Conservation (phyloP, 2,113 vertebrate genomes). For the Probosciger aterrimus region DNA sequence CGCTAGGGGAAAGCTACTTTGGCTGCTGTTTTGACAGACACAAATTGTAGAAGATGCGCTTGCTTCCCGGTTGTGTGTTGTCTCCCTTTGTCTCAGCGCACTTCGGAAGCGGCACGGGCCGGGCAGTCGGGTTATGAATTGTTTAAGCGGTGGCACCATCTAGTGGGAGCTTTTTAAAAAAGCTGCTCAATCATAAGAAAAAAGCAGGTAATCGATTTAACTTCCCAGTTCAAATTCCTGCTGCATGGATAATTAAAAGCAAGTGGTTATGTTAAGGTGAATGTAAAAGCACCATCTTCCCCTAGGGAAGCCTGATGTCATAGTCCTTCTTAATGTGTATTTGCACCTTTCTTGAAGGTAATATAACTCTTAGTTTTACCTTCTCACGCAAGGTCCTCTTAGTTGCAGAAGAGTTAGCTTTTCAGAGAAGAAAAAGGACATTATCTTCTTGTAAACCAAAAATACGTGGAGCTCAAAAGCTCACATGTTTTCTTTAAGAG, state of each 20-base stretch:
- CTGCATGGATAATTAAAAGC: not conserved
- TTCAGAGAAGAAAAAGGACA: slow-evolving; percentile 53
- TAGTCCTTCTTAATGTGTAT: not conserved
- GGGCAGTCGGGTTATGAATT: not conserved
- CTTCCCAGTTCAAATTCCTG: not conserved
- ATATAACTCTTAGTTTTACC: slow-evolving; percentile 67
- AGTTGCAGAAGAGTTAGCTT: slow-evolving; percentile 71
- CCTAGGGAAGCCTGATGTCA: not conserved
- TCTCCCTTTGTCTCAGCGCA: rapidly evolving
- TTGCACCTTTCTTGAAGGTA: slow-evolving; percentile 48
- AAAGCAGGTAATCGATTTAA: not conserved
- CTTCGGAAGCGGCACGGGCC: not conserved
- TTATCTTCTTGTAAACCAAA: slow-evolving; percentile 13
- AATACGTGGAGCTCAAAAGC: not conserved
- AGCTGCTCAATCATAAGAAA: not conserved
- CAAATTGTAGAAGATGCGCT: not conserved
- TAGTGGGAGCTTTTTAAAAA: not conserved
- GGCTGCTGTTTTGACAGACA: not conserved
- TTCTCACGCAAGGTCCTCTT: slow-evolving; percentile 66
- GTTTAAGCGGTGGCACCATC: slow-evolving; percentile 25
- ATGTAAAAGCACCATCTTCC: not conserved
- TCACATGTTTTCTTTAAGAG: not conserved
- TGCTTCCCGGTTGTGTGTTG: not conserved
- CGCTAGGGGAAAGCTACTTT: not conserved
- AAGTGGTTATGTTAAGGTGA: not conserved